These are phyloP conservation scores for Agrotis exclamationis DNA, from an alignment of 2,888 invertebrate genomes.

Conservation along the genomic window DNA sequence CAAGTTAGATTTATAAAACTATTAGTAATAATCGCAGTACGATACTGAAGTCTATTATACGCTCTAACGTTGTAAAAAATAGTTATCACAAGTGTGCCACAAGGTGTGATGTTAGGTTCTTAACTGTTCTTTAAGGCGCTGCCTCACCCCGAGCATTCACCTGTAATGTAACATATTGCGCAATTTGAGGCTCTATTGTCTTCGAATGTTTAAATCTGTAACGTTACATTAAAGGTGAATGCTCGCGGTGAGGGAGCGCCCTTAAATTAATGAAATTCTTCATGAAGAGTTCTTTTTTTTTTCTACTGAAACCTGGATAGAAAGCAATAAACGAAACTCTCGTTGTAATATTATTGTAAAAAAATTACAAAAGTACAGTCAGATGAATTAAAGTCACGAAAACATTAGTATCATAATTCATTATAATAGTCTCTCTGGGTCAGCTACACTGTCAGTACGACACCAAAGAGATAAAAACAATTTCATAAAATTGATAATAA, in stretches of 20 bases:
- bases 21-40: too few relatives aligned
- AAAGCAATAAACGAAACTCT: neutral
- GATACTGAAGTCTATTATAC: too few relatives aligned
- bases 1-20: neutral
- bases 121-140: too few relatives aligned
- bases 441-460: neutral
- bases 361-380: neutral
- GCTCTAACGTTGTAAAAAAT: neutral
- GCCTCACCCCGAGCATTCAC: too few relatives aligned
- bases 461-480: constrained; percentile 1
- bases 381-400: neutral
- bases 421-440: constrained; percentile 3
- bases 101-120: neutral
- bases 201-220: too few relatives aligned
- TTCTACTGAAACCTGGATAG: neutral
- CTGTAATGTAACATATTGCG: too few relatives aligned
- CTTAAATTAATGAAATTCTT: neutral
- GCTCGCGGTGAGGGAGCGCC: too few relatives aligned
- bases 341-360: neutral
- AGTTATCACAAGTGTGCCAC: too few relatives aligned
- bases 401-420: neutral
- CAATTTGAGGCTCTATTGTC: too few relatives aligned
- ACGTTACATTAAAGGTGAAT: too few relatives aligned
- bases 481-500: constrained; percentile 23
- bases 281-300: neutral